Evolutionary conservation across 2,888 invertebrate species (phyloP).

Genomic region (Trissolcus japonicus): DNA sequence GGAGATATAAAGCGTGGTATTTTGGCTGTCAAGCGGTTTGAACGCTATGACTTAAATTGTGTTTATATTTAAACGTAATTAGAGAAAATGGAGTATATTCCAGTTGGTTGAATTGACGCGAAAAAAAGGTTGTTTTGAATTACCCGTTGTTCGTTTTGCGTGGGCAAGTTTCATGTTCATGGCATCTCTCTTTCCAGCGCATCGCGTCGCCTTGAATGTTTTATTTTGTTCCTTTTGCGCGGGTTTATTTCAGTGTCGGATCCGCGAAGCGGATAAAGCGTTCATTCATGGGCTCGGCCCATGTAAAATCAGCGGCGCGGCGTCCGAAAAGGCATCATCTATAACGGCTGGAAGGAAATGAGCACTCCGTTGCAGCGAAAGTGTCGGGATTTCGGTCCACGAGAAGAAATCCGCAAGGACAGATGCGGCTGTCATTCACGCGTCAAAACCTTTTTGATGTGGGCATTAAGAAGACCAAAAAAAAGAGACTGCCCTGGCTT

Average conservation of each 20-base stretch:
- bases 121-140: conserved; percentile 43
- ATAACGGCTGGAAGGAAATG: conserved; percentile 38
- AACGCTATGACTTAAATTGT: not conserved
- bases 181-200: conserved; percentile 46
- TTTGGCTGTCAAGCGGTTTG: not conserved
- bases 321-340: conserved; percentile 52
- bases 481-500: conserved; percentile 31
- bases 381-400: conserved; percentile 41
- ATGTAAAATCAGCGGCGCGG: conserved; percentile 52
- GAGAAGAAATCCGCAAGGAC: conserved; percentile 42
- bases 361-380: conserved; percentile 50
- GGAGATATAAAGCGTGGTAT: not conserved
- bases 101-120: conserved; percentile 27
- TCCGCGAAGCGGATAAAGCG: conserved; percentile 54
- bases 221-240: conserved; percentile 51
- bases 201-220: conserved; percentile 48
- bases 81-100: conserved; percentile 20
- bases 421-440: conserved; percentile 57
- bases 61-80: conserved; percentile 38
- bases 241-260: conserved; percentile 55
- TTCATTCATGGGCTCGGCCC: conserved; percentile 56
- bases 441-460: conserved; percentile 50
- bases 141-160: conserved; percentile 29
- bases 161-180: conserved; percentile 33
- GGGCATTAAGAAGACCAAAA: conserved; percentile 21